These are phyloP conservation scores for Amblyjoppa fuscipennis DNA, from an alignment of 2,888 invertebrate species.

Conservation along the genomic window DNA sequence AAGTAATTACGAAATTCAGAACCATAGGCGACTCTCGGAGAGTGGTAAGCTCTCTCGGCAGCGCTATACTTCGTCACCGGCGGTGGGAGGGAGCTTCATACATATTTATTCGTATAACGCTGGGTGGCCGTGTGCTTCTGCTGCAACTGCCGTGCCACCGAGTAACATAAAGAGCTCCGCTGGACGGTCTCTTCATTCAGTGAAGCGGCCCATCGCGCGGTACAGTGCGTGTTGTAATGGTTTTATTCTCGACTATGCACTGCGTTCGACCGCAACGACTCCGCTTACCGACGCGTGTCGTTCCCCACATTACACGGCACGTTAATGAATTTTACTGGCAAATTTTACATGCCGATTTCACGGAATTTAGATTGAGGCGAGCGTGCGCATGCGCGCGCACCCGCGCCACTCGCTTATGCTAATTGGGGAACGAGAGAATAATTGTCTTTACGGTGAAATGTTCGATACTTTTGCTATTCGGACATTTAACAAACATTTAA, in stretches of 20 bases:
- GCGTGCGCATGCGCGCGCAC: not conserved
- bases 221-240: conserved; percentile 24
- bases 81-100: conserved; percentile 16
- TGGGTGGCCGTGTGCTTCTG: not conserved
- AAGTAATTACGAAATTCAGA: conserved; percentile 60
- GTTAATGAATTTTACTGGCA: conserved; percentile 34
- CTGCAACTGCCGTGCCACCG: conserved; percentile 14
- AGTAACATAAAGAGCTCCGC: conserved; percentile 15
- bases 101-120: conserved; percentile 50
- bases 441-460: not conserved
- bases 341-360: not conserved
- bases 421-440: not conserved
- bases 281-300: not conserved
- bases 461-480: not conserved
- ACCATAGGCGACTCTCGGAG: conserved; percentile 7
- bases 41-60: conserved; percentile 27
- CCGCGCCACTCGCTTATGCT: not conserved
- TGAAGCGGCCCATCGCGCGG: conserved; percentile 14
- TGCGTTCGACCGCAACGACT: conserved; percentile 2
- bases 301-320: not conserved
- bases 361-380: not conserved
- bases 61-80: not conserved
- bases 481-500: not conserved
- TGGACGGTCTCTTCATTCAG: conserved; percentile 40
- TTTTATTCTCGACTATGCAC: conserved; percentile 13